These are phyloP conservation scores for Drosophila erecta DNA, from an alignment of 1,140 invertebrate species.

Conservation along the genomic window DNA sequence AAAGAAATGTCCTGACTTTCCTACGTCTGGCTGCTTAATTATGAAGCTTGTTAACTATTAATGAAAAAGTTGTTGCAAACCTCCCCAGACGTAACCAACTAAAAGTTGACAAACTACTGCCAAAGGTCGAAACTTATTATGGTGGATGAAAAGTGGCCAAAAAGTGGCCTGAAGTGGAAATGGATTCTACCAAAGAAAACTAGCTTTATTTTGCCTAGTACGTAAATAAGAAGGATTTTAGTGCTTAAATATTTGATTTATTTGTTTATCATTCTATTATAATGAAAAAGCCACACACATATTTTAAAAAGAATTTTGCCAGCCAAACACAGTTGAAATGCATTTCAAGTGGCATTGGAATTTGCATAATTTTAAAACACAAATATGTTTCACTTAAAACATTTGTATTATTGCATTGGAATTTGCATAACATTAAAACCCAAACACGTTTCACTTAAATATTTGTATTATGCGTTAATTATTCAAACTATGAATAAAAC, in stretches of 20 bases:
- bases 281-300: not conserved
- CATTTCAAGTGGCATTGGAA: not conserved
- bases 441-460: not conserved
- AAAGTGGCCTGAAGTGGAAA: not conserved
- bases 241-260: not conserved
- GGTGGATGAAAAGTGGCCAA: slow-evolving; percentile 2
- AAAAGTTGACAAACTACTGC: slow-evolving; percentile 54
- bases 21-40: slow-evolving; percentile 69
- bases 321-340: not conserved
- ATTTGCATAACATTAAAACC: slow-evolving; percentile 1
- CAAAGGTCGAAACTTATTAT: slow-evolving; percentile 29
- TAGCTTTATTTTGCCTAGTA: too few species aligned
- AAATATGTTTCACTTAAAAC: not conserved
- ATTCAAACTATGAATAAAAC: not conserved
- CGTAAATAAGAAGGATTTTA: not conserved
- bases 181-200: not conserved
- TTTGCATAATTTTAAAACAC: not conserved
- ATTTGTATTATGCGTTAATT: not conserved
- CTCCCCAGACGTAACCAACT: slow-evolving; percentile 50
- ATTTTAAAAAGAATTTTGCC: not conserved
- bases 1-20: slow-evolving; percentile 33
- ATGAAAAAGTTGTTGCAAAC: slow-evolving; percentile 81
- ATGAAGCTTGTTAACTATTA: slow-evolving; percentile 83
- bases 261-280: too few species aligned
- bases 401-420: not conserved